A percentile compares a stretch with the other conserved stretches of the same genome.
Conservation (phyloP, 1,140 invertebrate genomes). For the Drosophila eugracilis region DNA sequence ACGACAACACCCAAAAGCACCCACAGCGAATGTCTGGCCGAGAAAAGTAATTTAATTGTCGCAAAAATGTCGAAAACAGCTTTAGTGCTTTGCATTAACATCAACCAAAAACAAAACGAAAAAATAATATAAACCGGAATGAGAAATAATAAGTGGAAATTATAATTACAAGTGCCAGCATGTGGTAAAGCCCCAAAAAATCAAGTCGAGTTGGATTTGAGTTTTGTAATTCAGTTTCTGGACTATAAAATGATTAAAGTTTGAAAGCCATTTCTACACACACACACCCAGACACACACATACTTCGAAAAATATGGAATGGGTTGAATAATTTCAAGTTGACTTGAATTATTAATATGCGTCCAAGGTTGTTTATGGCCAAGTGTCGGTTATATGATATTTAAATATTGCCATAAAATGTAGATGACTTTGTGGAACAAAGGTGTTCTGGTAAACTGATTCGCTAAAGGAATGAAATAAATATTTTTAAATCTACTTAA, state of each 20-base stretch:
- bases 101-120: conserved; percentile 46
- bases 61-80: conserved; percentile 82
- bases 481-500: neutral
- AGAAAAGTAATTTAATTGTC: conserved; percentile 82
- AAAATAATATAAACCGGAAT: conserved; percentile 23
- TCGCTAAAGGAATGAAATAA: neutral
- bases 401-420: conserved; percentile 64
- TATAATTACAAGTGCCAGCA: conserved; percentile 76
- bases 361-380: conserved; percentile 69
- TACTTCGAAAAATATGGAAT: conserved; percentile 14
- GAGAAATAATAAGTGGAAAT: conserved; percentile 77
- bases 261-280: too few relatives aligned
- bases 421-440: conserved; percentile 24
- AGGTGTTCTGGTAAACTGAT: conserved; percentile 18
- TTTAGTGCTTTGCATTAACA: conserved; percentile 75
- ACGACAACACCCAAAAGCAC: conserved; percentile 24
- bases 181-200: conserved; percentile 48
- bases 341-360: conserved; percentile 64
- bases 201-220: conserved; percentile 13
- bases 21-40: conserved; percentile 65
- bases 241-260: conserved; percentile 53
- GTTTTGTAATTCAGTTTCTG: conserved; percentile 13
- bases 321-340: conserved; percentile 45
- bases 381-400: conserved; percentile 68
- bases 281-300: too few relatives aligned